Evolutionary conservation across 2,113 vertebrate species (phyloP).

Genomic region (Hystrix brachyura): DNA sequence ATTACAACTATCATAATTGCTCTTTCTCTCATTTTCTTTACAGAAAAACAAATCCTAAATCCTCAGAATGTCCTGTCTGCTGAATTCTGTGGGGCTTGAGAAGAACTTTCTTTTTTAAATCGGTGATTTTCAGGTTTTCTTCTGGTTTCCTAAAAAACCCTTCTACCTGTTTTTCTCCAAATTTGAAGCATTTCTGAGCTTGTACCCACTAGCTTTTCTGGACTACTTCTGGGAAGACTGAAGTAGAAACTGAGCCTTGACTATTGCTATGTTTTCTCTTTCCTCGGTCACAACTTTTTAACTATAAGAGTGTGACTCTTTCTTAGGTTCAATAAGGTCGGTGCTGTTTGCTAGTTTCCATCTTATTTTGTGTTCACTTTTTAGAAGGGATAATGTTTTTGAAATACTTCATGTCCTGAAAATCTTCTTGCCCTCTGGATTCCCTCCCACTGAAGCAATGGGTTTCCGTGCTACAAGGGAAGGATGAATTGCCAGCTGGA

Average conservation of each 20-base stretch:
- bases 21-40: not conserved
- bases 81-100: not conserved
- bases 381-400: not conserved
- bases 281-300: not conserved
- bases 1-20: not conserved
- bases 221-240: not conserved
- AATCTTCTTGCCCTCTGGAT: slow-evolving; percentile 50
- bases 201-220: not conserved
- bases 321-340: not conserved
- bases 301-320: slow-evolving; percentile 17
- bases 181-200: not conserved
- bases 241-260: not conserved
- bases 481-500: not conserved
- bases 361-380: slow-evolving; percentile 46
- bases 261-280: not conserved
- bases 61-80: not conserved
- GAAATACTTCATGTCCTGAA: slow-evolving; percentile 50
- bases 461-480: not conserved
- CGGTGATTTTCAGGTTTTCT: not conserved
- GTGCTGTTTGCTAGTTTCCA: not conserved
- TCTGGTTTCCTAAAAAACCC: not conserved
- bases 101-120: not conserved
- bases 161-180: not conserved
- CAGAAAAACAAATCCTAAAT: not conserved
- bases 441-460: slow-evolving; percentile 30